phyloP scores from a whole-genome alignment of 37 sponge, comb jelly and placozoan genomes.

The Chondrilla cf. caribensis region DNA sequence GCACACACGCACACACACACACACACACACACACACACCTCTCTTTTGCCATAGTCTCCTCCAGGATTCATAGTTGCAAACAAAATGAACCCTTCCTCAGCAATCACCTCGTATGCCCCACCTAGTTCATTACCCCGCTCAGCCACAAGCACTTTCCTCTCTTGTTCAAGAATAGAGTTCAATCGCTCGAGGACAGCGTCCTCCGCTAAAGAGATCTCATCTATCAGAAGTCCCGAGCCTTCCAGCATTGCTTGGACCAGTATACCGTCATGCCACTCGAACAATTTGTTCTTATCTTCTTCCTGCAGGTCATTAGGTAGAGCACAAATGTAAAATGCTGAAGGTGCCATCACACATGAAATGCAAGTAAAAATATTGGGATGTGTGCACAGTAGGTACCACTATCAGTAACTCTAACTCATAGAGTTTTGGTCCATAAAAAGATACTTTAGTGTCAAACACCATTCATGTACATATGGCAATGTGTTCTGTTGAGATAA shows the following conservation, averaged over 20 bases:
- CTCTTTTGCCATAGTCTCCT: conserved; percentile 99
- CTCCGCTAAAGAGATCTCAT: conserved; percentile 99
- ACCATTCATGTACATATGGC: too few relatives aligned
- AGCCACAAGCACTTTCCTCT: conserved; percentile 81
- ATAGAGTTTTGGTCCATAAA: too few relatives aligned
- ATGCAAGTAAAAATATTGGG: too few relatives aligned
- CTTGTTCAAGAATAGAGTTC: conserved; percentile 95
- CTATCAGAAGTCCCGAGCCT: conserved; percentile 82
- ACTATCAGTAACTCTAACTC: too few relatives aligned
- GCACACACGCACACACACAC: conserved; percentile 18
- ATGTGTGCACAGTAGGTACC: too few relatives aligned
- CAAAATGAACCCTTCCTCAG: conserved; percentile 69
- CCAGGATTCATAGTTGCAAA: conserved; percentile 99
- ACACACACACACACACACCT: conserved; percentile 41
- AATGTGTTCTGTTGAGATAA: too few relatives aligned
- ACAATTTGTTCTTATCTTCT: conserved; percentile 52
- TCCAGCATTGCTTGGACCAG: conserved; percentile 84
- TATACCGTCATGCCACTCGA: conserved; percentile 96
- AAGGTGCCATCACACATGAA: too few relatives aligned
- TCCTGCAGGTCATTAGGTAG: background rate
- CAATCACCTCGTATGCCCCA: conserved; percentile 63
- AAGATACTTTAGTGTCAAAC: too few relatives aligned
- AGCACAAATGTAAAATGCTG: background rate
- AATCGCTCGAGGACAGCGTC: conserved; percentile 97
- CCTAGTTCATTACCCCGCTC: conserved; percentile 66